Base-by-base conservation (phyloP, 2,113 vertebrate species). In the Phocoena sinus region DNA sequence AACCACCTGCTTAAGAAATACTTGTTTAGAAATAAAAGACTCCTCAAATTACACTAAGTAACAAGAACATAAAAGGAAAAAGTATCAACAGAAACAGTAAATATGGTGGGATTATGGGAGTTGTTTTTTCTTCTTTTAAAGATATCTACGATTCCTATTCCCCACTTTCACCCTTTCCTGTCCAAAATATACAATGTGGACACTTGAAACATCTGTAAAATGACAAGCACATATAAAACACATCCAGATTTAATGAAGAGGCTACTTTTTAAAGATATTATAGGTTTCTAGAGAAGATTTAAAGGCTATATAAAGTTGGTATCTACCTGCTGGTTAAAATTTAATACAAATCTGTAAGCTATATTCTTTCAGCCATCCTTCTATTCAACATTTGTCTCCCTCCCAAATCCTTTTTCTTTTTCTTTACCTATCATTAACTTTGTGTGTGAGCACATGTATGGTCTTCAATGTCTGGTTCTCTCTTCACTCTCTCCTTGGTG, bases 171-270 rank as follows among this genome's bases (percentile, higher is more conserved):
- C 1, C 2, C 6, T 23, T 25, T 33, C 38, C 23, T 80, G 53
- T 11, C 15, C 47, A 92, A 95, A 93, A 93, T 60, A 91, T n/a
- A 94, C 4, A 65, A 91, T 67, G 91, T 28, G 17, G 18, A 50
- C 8, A 71, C 15, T 33, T 89, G 12, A 84, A 96, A 56, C 79
- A 91, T 71, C 6, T 93, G 36, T 90, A 92, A 95, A 91, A 88
- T 38, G 28, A 81, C 38, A 91, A 87, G 31, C 38, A 94, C 23
- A 90, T 79, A 77, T 82, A 96, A 83, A 92, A 90, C 21, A 73
- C 31, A 93, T 76, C 73, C 62, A 95, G 86, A 95, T 94, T 47
- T 92, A 80, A 76, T 84, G 12, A 90, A 94, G 36, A 91, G 10
- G n/a, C 20, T 83, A 68, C 26, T 97, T 85, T 31, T 15, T 71